Base-by-base conservation (phyloP, 2,113 vertebrate species). In the Cinclus cinclus region DNA sequence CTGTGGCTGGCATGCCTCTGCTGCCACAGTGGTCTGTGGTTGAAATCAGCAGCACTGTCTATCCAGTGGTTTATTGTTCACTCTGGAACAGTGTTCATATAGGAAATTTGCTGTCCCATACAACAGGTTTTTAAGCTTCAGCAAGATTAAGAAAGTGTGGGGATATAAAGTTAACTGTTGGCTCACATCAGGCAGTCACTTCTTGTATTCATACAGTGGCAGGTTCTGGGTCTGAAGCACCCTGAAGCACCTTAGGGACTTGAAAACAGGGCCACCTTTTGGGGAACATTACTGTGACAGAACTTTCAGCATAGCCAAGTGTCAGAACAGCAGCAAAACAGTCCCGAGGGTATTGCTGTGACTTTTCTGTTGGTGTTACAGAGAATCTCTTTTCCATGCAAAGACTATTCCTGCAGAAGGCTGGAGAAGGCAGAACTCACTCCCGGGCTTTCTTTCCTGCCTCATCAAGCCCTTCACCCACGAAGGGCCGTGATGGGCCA, bases 381-480 rank as follows among this genome's bases (percentile, higher is more conserved):
- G 53, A 41, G 5, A 14, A 13, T 42, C 62, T 63, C 49, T 22
- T 55, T 37, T 68, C 76, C 37, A 1, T 37, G 14, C 5, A 30
- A 83, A 58, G 30, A 31, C 12, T 46, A 2, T 55, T 79, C 23
- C 63, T 83, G 64, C 31, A 6, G 37, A 75, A 80, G 63, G 30
- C 24, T 55, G 53, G 14, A 53, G 46, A 65, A 79, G 41, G 69
- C 74, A 74, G 41, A 44, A 42, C 46, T 69, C 46, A 1, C 14
- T 28, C 0, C 42, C 41, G 49, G 0, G 0, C 30, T 41, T 37
- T 15, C 28, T 15, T 11, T 47, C 23, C 28, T 59, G 12, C 35
- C 59, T 64, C 74, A 71, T 67, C 46, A 37, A 67, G 47, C 52
- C n/a, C 37, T 82, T 52, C 50, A 56, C 21, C 70, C 4, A 0